Evolutionary conservation across 2,113 vertebrate species (phyloP), one percentile per base, ranked within the genome.

Genomic region (Ophiodon elongatus): DNA sequence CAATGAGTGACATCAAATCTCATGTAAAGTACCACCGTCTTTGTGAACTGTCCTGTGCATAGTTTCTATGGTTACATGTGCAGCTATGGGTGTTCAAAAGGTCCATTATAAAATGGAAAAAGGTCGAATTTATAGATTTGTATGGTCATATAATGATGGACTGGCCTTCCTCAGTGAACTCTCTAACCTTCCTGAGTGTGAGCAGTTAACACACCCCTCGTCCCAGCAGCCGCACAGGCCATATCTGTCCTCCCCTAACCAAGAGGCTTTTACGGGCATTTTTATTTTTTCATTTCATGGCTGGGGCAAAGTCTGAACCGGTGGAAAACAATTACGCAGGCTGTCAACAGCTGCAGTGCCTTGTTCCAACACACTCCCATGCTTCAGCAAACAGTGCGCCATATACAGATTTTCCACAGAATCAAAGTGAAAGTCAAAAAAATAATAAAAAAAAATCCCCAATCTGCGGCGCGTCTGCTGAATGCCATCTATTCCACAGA

Each of bases 311-410:
- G 90, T 89, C 92, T 85, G 75, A 81, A 78, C 54, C 13, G 17
- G 60, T 68, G 64, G 72, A 89, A 94, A 90, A 91, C 88, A 91
- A 93, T 93, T 91, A 93, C 85, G 35, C 79, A 69, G 82, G 60
- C 79, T 87, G 91, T 93, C 91, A 90, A 84, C 85, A 87, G 85
- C 76, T 60, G 85, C 85, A 37, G 86, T 5, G 8, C 27, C 56
- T 66, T 73, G 79, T 83, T 76, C 68, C 80, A 85, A 86, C 69
- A 84, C 75, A 59, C 78, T 80, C 60, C 70, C 50, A 81, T 81
- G 82, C 84, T 75, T 57, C 80, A 70, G 77, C 69, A 85, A 89
- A 87, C 87, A 86, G 70, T 60, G 41, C 29, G 21, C 52, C 67
- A 73, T 23, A 83, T 80, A 71, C 45, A 82, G 60, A 84, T 70